Evolutionary conservation across 2,888 invertebrate genomes (phyloP).

Genomic region (Amphipyra tragopoginis): DNA sequence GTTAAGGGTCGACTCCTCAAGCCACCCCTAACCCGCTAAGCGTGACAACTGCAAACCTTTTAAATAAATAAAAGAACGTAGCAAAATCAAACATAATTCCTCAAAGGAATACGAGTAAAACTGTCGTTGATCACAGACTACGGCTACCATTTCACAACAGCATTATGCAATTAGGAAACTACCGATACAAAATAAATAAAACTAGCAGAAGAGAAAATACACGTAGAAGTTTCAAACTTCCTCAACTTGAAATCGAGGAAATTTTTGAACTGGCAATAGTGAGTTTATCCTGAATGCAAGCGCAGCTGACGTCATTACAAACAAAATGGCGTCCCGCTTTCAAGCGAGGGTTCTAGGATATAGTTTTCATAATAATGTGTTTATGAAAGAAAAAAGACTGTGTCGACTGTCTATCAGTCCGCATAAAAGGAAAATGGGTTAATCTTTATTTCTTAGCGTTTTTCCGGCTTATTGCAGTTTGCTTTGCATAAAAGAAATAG

Average conservation of each 20-base stretch:
- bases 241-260: conserved; percentile 29
- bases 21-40: too few relatives aligned
- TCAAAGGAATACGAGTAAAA: conserved; percentile 4
- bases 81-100: neutral
- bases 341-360: conserved; percentile 3
- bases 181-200: conserved; percentile 42
- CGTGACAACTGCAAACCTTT: too few relatives aligned
- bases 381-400: neutral
- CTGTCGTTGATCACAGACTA: neutral
- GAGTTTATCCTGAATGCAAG: conserved; percentile 54
- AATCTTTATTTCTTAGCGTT: too few relatives aligned
- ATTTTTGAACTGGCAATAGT: conserved; percentile 49
- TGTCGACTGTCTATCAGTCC: too few relatives aligned
- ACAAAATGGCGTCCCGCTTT: conserved; percentile 34
- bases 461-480: too few relatives aligned
- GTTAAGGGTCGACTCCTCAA: too few relatives aligned
- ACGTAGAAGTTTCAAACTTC: conserved; percentile 40
- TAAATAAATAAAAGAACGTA: too few relatives aligned
- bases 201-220: conserved; percentile 33
- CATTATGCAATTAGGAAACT: conserved; percentile 47
- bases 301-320: conserved; percentile 55
- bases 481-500: too few relatives aligned
- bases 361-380: too few relatives aligned
- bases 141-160: conserved; percentile 18
- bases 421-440: too few relatives aligned